Evolutionary conservation across 2,888 invertebrate species (phyloP), one percentile per base, ranked within the genome.

Genomic region (Tetanocera ferruginea): DNA sequence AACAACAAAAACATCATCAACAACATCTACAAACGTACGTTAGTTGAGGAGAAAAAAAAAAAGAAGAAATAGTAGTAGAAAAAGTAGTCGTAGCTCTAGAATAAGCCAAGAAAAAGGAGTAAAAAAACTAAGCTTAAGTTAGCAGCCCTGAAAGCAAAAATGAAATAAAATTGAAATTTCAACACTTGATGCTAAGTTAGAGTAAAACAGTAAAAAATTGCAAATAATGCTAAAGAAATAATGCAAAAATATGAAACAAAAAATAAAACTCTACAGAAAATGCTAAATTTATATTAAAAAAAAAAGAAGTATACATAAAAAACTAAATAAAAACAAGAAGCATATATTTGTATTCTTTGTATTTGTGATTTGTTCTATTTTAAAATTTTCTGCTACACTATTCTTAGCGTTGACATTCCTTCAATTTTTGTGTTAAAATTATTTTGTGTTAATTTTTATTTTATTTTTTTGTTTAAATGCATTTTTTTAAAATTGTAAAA

Each of bases 1-100:
- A 64, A 79, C 71, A 52, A 67, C 57, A 75, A 75, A 64, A 73
- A 70, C 28, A 14, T 23, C 25, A 60, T 60, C 60, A 60, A 60
- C 25, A 28, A 60, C 11, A 28, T 25, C 60, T 28, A 28, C 28
- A 25, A 70, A 60, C 8, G 43, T n/a, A 23, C 43, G 17, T 23
- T 51, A 51, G 25, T 17, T 28, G 69, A 49, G 17, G 51, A 69
- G 11, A 69, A 28, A 52, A 14, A 55, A 52, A 17, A 55, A 62
- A 43, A 49, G 14, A 62, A 62, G 14, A 62, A 62, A 49, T 25
- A 62, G 19, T 37, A 51, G 57, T 60, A 28, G 19, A 49, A 52
- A 25, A 51, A 66, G 66, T 49, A 60, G 23, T 31, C 9, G 19
- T 71, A 52, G 57, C 34, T 23, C 23, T 9, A 51, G 55, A 55